These are phyloP conservation scores for Pocillopora verrucosa DNA, from an alignment of 64 coral and sea anemone species.

Conservation along the genomic window DNA sequence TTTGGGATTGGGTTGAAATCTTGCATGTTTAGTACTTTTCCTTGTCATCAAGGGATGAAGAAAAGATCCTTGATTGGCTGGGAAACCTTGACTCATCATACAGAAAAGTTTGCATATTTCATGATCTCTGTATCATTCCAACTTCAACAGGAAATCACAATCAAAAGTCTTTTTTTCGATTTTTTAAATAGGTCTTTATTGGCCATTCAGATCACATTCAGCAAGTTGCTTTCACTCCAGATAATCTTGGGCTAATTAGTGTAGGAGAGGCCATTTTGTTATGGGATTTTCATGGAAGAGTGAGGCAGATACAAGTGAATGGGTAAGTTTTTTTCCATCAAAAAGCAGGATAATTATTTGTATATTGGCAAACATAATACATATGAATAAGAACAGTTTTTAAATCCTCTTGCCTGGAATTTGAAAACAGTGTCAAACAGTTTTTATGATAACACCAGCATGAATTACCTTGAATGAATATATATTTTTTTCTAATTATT, in stretches of 20 bases:
- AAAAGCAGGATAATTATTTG: too few relatives aligned
- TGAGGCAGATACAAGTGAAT: constrained; percentile 13
- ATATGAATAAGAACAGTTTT: too few relatives aligned
- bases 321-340: constrained; percentile 30
- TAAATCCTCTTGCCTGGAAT: too few relatives aligned
- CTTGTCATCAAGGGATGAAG: background rate
- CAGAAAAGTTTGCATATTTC: too few relatives aligned
- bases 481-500: too few relatives aligned
- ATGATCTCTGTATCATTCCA: too few relatives aligned
- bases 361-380: too few relatives aligned
- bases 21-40: background rate
- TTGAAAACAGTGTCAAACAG: too few relatives aligned
- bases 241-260: constrained; percentile 69
- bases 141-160: background rate
- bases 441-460: too few relatives aligned
- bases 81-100: too few relatives aligned
- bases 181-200: constrained; percentile 83
- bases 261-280: constrained; percentile 87
- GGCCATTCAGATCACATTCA: constrained; percentile 83
- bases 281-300: constrained; percentile 88
- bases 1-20: background rate
- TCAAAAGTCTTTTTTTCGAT: background rate
- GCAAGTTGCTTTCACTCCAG: constrained; percentile 81
- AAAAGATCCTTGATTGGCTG: too few relatives aligned
- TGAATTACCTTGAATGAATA: too few relatives aligned